Evolutionary conservation across 2,888 invertebrate species (phyloP).

Genomic region (Nomada ruficornis): DNA sequence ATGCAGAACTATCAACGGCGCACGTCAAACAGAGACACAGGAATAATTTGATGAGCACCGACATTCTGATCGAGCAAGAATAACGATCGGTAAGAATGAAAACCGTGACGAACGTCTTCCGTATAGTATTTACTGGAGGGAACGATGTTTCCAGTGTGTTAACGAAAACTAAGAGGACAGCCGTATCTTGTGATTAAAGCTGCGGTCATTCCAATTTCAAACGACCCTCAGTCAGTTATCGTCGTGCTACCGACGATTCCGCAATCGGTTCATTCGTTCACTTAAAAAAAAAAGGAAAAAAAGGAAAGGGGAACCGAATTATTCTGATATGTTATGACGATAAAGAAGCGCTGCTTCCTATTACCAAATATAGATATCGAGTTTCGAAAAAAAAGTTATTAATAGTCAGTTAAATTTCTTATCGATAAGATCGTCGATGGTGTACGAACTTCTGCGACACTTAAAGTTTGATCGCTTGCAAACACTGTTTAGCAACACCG

Average conservation of each 20-base stretch:
- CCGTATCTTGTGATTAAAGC: not conserved
- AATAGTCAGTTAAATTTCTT: not conserved
- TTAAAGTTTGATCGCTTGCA: not conserved
- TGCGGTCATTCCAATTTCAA: conserved; percentile 2
- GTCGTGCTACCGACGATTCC: conserved; percentile 29
- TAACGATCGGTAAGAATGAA: conserved; percentile 21
- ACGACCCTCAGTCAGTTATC: conserved; percentile 25
- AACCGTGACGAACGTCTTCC: not conserved
- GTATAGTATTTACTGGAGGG: not conserved
- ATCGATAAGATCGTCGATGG: not conserved
- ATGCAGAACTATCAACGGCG: conserved; percentile 67
- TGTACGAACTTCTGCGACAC: not conserved
- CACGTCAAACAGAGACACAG: conserved; percentile 30
- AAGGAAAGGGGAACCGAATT: too few relatives aligned
- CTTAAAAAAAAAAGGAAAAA: conserved; percentile 2
- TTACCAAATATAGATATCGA: not conserved
- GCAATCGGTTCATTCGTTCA: conserved; percentile 26
- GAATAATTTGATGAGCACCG: conserved; percentile 23
- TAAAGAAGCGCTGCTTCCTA: not conserved
- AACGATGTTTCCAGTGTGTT: not conserved
- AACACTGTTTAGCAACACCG: not conserved
- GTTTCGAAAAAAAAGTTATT: not conserved
- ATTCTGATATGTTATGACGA: not conserved
- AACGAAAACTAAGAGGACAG: not conserved
- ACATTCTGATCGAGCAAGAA: conserved; percentile 36